Evolutionary conservation across 2,113 vertebrate genomes (phyloP).

Genomic region (Bucco capensis): DNA sequence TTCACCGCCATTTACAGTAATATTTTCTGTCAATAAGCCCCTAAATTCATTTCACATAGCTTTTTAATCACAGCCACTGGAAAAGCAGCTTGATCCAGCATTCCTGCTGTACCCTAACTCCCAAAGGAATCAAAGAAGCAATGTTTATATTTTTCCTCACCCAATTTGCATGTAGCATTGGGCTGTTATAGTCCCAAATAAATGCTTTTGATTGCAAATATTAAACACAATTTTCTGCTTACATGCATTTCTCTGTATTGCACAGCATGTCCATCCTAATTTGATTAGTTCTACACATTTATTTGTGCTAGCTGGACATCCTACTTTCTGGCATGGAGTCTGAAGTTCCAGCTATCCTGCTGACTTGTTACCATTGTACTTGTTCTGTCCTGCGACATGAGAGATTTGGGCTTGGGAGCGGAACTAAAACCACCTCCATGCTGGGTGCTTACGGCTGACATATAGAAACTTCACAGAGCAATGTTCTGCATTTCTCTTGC

Average conservation of each 20-base stretch:
- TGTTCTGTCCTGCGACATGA: neutral
- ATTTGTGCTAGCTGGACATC: conserved; percentile 63
- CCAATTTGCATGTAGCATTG: conserved; percentile 45
- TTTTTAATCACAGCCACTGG: conserved; percentile 28
- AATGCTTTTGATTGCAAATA: conserved; percentile 68
- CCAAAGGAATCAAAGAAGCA: conserved; percentile 42
- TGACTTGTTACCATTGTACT: conserved; percentile 61
- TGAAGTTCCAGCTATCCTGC: conserved; percentile 63
- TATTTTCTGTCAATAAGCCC: conserved; percentile 28
- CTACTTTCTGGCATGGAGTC: conserved; percentile 48
- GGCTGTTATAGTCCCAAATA: conserved; percentile 25
- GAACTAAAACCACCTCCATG: conserved; percentile 48
- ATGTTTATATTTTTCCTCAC: conserved; percentile 42
- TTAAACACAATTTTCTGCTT: conserved; percentile 71
- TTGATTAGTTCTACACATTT: conserved; percentile 73
- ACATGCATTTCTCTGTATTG: conserved; percentile 67
- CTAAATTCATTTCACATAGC: conserved; percentile 2
- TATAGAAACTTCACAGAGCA: neutral
- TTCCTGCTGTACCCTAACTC: conserved; percentile 17
- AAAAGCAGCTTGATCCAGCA: neutral
- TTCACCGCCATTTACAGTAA: conserved; percentile 24
- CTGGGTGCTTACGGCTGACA: neutral
- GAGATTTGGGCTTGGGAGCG: conserved; percentile 35
- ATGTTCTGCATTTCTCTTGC: conserved; percentile 14
- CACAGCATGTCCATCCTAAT: conserved; percentile 69